Percentiles rank a stretch among this genome's conserved stretches.
Evolutionary conservation across 2,797 vertebrate species (phyloP).

Genomic region (Cuniculus paca): DNA sequence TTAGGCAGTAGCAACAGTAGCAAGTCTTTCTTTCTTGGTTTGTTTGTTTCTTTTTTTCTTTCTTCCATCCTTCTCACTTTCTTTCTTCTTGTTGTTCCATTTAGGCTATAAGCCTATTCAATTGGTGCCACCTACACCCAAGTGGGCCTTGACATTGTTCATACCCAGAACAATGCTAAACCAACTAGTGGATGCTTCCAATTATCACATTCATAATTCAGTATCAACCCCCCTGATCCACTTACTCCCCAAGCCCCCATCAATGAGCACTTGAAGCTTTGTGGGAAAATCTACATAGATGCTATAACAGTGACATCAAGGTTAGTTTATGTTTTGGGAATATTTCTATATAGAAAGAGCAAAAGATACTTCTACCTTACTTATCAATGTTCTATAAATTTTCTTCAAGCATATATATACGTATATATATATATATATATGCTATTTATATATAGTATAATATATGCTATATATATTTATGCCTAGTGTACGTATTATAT

Average conservation of each 20-base stretch:
- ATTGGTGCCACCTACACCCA: background rate
- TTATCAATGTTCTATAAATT: background rate
- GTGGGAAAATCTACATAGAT: background rate
- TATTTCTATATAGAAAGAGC: background rate
- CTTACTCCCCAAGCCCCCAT: background rate
- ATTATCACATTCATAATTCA: background rate
- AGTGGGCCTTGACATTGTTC: background rate
- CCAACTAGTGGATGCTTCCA: background rate
- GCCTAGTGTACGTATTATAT: too few species aligned
- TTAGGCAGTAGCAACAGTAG: background rate
- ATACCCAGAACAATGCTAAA: background rate
- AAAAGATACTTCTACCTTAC: background rate
- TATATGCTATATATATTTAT: too few species aligned
- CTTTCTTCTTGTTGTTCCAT: background rate
- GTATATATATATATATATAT: too few species aligned
- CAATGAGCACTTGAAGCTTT: background rate
- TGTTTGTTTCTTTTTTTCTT: background rate
- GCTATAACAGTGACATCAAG: background rate
- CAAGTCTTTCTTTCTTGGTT: too few species aligned
- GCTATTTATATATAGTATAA: too few species aligned
- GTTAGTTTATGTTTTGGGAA: background rate
- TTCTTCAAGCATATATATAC: background rate
- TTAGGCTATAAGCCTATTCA: background rate
- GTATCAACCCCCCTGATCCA: background rate
- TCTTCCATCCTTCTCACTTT: background rate